Base-by-base conservation (phyloP, 2,113 vertebrate genomes). In the Dascyllus trimaculatus region DNA sequence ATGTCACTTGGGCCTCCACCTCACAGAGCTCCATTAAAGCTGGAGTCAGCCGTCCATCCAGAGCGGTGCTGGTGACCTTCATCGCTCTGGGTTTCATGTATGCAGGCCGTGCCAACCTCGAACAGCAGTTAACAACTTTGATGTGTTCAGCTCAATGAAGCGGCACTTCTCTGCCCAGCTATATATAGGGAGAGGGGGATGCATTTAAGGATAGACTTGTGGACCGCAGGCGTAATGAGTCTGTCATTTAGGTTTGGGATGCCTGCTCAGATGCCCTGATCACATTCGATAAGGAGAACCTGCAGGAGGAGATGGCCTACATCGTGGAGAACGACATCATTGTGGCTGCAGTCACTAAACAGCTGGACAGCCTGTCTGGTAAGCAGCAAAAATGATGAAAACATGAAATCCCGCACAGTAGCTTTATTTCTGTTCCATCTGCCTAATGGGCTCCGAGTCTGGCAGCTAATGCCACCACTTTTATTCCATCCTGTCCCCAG, bases 201-300 rank as follows among this genome's bases (percentile, higher is more conserved):
- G 82, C 65, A 57, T 86, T 88, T 89, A 89, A 92, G 80, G 81
- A 87, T 75, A 80, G 80, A 85, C 80, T 86, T 71, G 71, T 51
- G 56, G 84, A 92, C 93, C 92, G 35, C 93, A 80, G 69, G 49
- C 78, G 59, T 93, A 91, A 92, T 85, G 75, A 43, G 76, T 75
- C 83, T 89, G 75, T 92, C 88, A 87, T 94, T 94, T 95, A 99
- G 98, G 97, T 99, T 75, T 99, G 98, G 98, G 98, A 99, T 71
- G 97, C 96, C 90, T 99, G 98, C 93, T 99, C 98, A 43, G 97
- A 99, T 90, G 97, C 97, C 80, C 94, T 99, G 93, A 99, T 99
- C 85, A 94, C 95, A 56, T 99, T 99, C 72, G 97, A 99, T 95
- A 98, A 97, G 92, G 96, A 97, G 75, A 95, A 97, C 84, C 93